phyloP scores from a whole-genome alignment of 2,797 vertebrate species.

The Salmo trutta region DNA sequence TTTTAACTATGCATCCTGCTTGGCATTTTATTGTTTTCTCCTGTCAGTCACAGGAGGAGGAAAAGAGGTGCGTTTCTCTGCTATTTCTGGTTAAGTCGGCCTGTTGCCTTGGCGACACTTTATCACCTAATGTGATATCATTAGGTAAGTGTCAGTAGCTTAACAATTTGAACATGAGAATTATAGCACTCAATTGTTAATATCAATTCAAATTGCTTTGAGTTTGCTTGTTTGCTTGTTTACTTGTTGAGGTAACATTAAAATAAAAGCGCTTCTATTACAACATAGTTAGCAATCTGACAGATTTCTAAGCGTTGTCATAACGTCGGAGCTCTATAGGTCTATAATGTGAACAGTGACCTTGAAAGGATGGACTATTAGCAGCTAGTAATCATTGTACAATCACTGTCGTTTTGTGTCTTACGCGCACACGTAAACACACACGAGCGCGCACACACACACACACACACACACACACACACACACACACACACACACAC shows the following conservation, averaged over 20 bases:
- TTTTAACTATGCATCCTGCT: slow-evolving; percentile 64
- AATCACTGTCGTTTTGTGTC: neutral
- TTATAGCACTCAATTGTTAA: neutral
- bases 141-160: slow-evolving; percentile 38
- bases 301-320: too few relatives aligned
- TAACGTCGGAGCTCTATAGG: too few relatives aligned
- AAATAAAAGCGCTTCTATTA: too few relatives aligned
- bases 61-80: slow-evolving; percentile 13
- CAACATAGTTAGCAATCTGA: too few relatives aligned
- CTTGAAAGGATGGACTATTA: neutral
- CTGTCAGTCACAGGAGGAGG: slow-evolving; percentile 49
- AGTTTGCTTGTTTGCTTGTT: neutral
- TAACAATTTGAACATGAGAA: neutral
- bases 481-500: too few relatives aligned
- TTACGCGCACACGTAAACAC: neutral
- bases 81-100: slow-evolving; percentile 44
- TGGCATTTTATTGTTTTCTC: slow-evolving; percentile 33
- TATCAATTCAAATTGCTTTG: neutral
- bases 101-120: slow-evolving; percentile 60
- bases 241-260: too few relatives aligned
- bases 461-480: neutral
- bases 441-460: neutral
- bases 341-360: neutral
- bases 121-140: slow-evolving; percentile 51
- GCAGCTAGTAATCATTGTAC: neutral